Base-by-base conservation (phyloP, 2,888 invertebrate genomes). In the Hyposoter didymator region DNA sequence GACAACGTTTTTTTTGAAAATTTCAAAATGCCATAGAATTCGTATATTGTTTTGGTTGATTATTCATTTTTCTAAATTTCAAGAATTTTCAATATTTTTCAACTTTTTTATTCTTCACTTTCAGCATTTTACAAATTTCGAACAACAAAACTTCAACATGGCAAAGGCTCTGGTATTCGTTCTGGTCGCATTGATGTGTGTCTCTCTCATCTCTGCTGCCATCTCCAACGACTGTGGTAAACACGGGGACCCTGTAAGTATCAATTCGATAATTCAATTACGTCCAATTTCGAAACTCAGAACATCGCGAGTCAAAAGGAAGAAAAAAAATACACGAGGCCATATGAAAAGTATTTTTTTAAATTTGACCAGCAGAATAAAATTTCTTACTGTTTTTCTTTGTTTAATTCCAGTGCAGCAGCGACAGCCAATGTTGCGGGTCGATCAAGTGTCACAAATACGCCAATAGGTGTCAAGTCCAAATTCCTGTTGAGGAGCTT, bases 171-270 rank as follows among this genome's bases (percentile, higher is more conserved):
- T 90, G 52, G 72, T 92, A 2, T 88, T 89, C 64, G 49, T 89
- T 28, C 76, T 92, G 39, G 67, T 90, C 70, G 88, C 87, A 52
- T 85, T 92, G 70, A 35, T 93, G 76, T 87, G 89, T 10, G 81
- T 87, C 8, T 88, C 89, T 47, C 67, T 91, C 55, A 90, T 92
- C 82, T 85, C 86, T 17, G 92, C 89, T 14, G 88, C 90, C 7
- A n/a, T 88, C 1, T 59, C 59, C 39, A 12, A 72, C 3, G 6
- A 0, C 2, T 92, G 92, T 64, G 89, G 90, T 12, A 85, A 89
- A 69, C 92, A 93, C 62, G 93, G 93, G 75, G 92, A 92, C 84
- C 59, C 88, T 35, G 93, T 93, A 49, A 92, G 93, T 92, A 89
- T 84, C 82, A 6, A 22, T 67, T 78, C 22, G 52, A 39, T 43